Evolutionary conservation across 2,113 vertebrate species (phyloP).

Genomic region (Ptilorrhoa leucosticta): DNA sequence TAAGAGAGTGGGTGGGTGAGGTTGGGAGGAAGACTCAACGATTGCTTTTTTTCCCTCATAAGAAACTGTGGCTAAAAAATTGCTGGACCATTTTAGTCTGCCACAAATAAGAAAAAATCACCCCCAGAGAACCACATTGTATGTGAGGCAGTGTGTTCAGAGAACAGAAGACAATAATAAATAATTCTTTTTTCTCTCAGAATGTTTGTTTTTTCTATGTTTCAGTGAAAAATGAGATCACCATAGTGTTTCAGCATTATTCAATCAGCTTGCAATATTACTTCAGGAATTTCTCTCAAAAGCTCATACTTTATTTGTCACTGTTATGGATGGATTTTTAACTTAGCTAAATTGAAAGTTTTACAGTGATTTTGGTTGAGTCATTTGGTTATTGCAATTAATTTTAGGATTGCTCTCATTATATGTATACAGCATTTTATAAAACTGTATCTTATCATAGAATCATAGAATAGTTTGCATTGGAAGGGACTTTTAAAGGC

Average conservation of each 20-base stretch:
- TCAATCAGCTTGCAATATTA: neutral
- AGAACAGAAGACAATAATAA: neutral
- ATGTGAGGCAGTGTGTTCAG: neutral
- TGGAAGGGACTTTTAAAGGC: neutral
- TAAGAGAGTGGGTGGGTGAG: neutral
- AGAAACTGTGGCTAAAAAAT: neutral
- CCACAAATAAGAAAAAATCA: neutral
- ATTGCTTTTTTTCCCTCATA: neutral
- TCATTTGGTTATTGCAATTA: neutral
- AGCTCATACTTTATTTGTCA: neutral
- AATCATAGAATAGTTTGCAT: neutral
- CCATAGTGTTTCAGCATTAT: neutral
- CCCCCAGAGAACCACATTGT: neutral
- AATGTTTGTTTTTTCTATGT: neutral
- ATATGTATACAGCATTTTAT: neutral
- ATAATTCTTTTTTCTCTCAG: neutral
- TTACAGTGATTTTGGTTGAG: neutral
- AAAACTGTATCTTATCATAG: neutral
- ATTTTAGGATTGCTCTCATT: neutral
- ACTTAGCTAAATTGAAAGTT: neutral
- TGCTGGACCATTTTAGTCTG: neutral
- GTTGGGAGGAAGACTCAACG: rapidly evolving
- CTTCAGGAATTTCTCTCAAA: neutral
- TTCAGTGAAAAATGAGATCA: neutral
- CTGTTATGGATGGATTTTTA: neutral